These are phyloP conservation scores for Mesoligia furuncula DNA, from an alignment of 2,888 invertebrate genomes.

Conservation along the genomic window DNA sequence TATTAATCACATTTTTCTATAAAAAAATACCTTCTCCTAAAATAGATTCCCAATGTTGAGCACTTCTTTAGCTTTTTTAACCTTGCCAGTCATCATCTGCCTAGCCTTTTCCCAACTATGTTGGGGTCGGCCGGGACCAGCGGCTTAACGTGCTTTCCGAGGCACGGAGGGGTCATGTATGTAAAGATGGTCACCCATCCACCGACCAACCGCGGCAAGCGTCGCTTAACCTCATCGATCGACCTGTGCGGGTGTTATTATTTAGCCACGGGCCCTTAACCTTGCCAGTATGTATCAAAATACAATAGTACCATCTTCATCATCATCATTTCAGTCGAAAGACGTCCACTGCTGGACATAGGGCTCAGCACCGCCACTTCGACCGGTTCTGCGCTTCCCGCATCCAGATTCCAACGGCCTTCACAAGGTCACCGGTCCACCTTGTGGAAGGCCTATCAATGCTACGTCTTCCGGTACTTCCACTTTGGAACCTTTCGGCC, in stretches of 20 bases:
- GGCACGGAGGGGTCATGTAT: no score
- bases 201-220: no score
- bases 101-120: no score
- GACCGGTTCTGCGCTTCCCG: not conserved
- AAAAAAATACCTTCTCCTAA: not conserved
- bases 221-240: no score
- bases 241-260: no score
- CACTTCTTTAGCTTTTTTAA: not conserved
- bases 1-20: slow-evolving; percentile 10
- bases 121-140: no score
- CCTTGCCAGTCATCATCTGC: no score
- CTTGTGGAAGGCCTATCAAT: not conserved
- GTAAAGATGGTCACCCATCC: no score
- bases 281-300: not conserved
- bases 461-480: not conserved
- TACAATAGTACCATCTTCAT: not conserved
- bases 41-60: not conserved
- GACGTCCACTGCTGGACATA: not conserved
- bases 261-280: no score
- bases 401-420: no score
- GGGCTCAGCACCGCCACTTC: not conserved
- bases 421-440: not conserved
- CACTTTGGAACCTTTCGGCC: not conserved
- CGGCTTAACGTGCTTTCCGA: no score
- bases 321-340: not conserved